These are phyloP conservation scores for Entomyzon cyanotis DNA, from an alignment of 2,113 vertebrate genomes.

Conservation along the genomic window DNA sequence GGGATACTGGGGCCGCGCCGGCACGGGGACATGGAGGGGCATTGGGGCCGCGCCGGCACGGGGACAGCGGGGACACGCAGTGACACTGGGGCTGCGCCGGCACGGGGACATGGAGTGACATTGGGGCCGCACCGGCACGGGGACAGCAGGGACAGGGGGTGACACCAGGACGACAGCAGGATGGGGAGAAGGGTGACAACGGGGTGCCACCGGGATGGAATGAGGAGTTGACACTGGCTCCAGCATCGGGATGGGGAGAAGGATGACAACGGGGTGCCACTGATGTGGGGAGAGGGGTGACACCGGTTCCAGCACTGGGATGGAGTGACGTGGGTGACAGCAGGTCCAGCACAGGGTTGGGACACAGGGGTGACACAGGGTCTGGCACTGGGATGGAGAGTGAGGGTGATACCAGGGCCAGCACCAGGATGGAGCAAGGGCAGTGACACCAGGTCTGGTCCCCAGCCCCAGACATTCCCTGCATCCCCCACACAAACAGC, in stretches of 20 bases:
- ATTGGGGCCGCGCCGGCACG: no score
- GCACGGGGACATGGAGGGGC: neutral
- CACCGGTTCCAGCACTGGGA: neutral
- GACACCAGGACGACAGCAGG: accelerated
- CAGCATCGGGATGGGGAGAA: no score
- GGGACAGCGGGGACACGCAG: neutral
- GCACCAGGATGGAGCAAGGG: neutral
- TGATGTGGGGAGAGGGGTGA: neutral
- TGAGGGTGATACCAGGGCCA: neutral
- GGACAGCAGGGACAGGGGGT: neutral
- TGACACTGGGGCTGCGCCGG: accelerated
- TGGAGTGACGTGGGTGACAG: neutral
- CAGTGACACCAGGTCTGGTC: neutral
- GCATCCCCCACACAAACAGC: neutral
- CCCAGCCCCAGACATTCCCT: accelerated
- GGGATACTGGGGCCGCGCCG: neutral
- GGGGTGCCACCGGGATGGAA: no score
- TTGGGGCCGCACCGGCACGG: neutral
- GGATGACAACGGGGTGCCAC: neutral
- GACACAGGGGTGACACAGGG: no score
- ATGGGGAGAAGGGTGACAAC: neutral
- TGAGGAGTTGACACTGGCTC: no score
- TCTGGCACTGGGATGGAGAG: neutral
- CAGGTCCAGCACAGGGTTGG: neutral
- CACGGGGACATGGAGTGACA: neutral